Evolutionary conservation across 2,797 vertebrate species (phyloP).

Genomic region (Lagocephalus sceleratus): DNA sequence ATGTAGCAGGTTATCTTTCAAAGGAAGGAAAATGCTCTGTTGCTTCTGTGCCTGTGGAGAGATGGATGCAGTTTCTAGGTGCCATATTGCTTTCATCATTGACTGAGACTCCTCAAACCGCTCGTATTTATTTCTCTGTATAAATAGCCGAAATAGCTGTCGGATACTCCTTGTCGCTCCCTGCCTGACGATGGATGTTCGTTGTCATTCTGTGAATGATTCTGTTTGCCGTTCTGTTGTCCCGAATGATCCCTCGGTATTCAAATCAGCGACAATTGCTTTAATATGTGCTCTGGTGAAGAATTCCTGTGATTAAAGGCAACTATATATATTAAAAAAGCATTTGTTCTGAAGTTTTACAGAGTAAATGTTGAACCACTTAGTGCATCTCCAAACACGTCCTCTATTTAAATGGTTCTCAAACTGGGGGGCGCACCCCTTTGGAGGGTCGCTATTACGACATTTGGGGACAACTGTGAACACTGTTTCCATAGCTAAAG

Average conservation of each 20-base stretch:
- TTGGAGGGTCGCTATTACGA: too few species aligned
- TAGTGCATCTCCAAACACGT: too few species aligned
- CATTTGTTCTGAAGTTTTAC: not conserved
- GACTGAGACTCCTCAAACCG: conserved; percentile 32
- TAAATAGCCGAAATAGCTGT: conserved; percentile 29
- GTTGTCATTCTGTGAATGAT: conserved; percentile 45
- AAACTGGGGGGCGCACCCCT: too few species aligned
- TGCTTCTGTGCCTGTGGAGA: conserved; percentile 36
- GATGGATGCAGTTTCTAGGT: conserved; percentile 42
- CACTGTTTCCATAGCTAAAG: too few species aligned
- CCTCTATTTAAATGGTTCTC: too few species aligned
- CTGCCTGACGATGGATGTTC: conserved; percentile 39
- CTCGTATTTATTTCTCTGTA: conserved; percentile 50
- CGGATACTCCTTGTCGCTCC: conserved; percentile 19
- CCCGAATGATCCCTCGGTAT: conserved; percentile 39
- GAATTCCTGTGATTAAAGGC: conserved; percentile 37
- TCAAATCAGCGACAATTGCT: conserved; percentile 40
- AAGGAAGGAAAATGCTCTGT: conserved; percentile 16
- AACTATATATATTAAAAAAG: conserved; percentile 10
- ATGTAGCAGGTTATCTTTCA: conserved; percentile 29
- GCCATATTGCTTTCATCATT: conserved; percentile 35
- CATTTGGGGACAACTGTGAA: too few species aligned
- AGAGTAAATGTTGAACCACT: too few species aligned
- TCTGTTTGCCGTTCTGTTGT: conserved; percentile 26
- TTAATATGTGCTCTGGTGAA: conserved; percentile 33